phyloP scores from a whole-genome alignment of 2,888 invertebrate species.

The Kuschelorhynchus macadamiae region DNA sequence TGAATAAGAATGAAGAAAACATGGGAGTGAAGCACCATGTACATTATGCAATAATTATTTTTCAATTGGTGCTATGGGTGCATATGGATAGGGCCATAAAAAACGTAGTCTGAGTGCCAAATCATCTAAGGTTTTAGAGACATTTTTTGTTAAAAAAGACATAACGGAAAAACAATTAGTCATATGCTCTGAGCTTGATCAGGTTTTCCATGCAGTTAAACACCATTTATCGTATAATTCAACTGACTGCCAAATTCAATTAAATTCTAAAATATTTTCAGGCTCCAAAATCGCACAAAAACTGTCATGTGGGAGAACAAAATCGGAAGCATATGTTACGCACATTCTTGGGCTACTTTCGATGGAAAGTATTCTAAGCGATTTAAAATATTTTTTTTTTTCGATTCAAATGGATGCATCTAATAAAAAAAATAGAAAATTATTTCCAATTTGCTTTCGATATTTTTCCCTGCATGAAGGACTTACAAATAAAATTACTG shows the following conservation, averaged over 20 bases:
- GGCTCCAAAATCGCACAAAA: background rate
- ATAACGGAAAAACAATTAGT: background rate
- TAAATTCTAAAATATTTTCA: background rate
- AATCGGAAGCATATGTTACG: background rate
- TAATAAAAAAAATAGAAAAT: background rate
- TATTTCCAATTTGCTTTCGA: background rate
- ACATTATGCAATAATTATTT: background rate
- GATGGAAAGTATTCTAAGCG: background rate
- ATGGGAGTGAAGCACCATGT: background rate
- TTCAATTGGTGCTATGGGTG: background rate
- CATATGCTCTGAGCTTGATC: too few relatives aligned
- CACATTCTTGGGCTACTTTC: background rate
- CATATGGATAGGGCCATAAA: too few relatives aligned
- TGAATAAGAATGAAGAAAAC: background rate
- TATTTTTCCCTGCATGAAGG: background rate
- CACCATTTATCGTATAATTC: background rate
- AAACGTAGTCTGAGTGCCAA: too few relatives aligned
- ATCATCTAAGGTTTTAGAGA: too few relatives aligned
- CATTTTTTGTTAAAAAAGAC: too few relatives aligned
- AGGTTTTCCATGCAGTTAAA: background rate
- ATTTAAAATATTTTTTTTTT: background rate
- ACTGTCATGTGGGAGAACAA: background rate
- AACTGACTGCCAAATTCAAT: background rate
- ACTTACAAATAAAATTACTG: background rate
- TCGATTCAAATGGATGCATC: background rate